Percentiles rank a stretch among this genome's conserved stretches.
Evolutionary conservation across 2,888 invertebrate genomes (phyloP).

Genomic region (Lepas anatifera): DNA sequence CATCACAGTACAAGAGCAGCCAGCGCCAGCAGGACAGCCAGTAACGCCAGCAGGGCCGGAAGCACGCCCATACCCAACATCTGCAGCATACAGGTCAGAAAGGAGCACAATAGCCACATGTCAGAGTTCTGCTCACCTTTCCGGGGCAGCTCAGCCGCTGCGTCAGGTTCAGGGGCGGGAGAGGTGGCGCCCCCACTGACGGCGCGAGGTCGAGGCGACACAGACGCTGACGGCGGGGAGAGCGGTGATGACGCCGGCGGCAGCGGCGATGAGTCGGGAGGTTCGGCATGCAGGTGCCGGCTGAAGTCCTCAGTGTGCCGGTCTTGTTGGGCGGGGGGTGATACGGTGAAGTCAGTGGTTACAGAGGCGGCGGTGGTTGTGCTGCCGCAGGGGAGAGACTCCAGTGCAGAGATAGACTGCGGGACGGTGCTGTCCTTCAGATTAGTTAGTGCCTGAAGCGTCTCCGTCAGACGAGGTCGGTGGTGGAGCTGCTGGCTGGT

Average conservation of each 20-base stretch:
- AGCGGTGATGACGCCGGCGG: background rate
- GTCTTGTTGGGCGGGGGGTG: too few species aligned
- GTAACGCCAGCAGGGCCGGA: constrained; percentile 57
- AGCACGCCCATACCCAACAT: constrained; percentile 59
- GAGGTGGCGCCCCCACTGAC: too few species aligned
- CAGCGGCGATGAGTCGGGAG: background rate
- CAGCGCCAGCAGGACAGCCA: constrained; percentile 43
- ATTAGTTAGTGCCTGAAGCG: too few species aligned
- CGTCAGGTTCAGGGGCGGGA: background rate
- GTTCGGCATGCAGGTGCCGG: too few species aligned
- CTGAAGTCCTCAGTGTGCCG: too few species aligned
- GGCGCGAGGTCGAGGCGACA: background rate
- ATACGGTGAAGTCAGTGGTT: too few species aligned
- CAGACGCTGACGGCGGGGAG: background rate
- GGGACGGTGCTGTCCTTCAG: too few species aligned
- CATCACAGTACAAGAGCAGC: constrained; percentile 19
- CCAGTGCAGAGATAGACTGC: too few species aligned
- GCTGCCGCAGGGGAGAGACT: too few species aligned
- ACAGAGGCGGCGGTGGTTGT: background rate
- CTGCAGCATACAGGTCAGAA: constrained; percentile 33
- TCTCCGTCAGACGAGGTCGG: background rate
- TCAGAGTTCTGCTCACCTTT: constrained; percentile 1
- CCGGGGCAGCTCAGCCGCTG: background rate
- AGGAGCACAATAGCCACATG: constrained; percentile 19
- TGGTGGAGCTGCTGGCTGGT: background rate